Evolutionary conservation across 64 coral and sea anemone genomes (phyloP), one percentile per base, ranked within the genome.

Genomic region (Porites australiensis): DNA sequence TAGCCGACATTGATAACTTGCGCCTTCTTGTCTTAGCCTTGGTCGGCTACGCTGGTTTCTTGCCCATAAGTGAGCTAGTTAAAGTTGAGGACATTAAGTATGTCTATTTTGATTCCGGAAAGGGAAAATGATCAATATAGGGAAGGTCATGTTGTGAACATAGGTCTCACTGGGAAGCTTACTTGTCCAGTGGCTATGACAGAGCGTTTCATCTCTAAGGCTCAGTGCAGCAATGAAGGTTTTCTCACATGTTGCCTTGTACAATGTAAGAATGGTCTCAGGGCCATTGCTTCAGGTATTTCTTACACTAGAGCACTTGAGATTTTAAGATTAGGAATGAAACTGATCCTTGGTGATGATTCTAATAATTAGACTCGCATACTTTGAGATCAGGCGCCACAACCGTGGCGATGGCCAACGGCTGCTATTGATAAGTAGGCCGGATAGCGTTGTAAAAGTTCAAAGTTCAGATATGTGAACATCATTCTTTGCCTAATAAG

Each of bases 311-410:
- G 52, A 74, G 12, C 59, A 8, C 27, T 45, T 16, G 88, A 89
- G 22, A 43, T 89, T 77, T 13, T 89, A 19, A 89, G 79, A 27
- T 6, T 61, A 45, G 62, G 77, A 64, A 27, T 79, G 55, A 90
- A 37, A 13, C 61, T 63, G 15, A 70, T 81, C 71, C 16, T 82
- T 55, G 89, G 48, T 37, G 53, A 16, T 44, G 22, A 64, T 58
- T 80, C 67, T 51, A 79, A 90, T 23, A n/a, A n/a, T 82, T 90
- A 22, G 77, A 65, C 15, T 79, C 87, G 21, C 80, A 77, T 63
- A 75, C 51, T 76, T 60, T 89, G 54, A 89, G 58, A 89, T 13
- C 70, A 13, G 87, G 71, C 6, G 87, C 70, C 21, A 72, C 87
- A n/a, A 74, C 51, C n/a, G 20, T 37, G 19, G 70, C 27, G 2